These are phyloP conservation scores for Prionace glauca DNA, from an alignment of 2,797 vertebrate genomes.

Conservation along the genomic window DNA sequence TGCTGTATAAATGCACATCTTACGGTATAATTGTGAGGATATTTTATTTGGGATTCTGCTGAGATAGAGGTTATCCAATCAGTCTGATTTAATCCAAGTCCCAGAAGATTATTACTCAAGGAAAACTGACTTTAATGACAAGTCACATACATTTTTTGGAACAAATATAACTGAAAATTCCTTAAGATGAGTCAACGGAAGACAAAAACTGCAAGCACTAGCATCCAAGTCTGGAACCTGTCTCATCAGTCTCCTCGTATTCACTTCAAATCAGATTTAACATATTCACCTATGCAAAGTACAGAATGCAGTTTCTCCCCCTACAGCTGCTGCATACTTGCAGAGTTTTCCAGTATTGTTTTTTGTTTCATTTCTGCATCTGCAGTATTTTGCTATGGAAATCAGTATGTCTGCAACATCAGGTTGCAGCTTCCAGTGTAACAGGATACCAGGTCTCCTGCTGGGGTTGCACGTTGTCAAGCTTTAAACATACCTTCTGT, in stretches of 20 bases:
- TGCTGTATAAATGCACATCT: background rate
- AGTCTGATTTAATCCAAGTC: background rate
- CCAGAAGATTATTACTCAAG: background rate
- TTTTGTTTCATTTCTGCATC: too few relatives aligned
- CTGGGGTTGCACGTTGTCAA: background rate
- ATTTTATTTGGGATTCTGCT: background rate
- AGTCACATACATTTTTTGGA: background rate
- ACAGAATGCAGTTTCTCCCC: background rate
- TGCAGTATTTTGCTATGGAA: background rate
- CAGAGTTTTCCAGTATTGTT: too few relatives aligned
- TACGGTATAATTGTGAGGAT: background rate
- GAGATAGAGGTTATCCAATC: background rate
- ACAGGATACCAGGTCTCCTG: background rate
- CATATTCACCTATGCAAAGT: background rate
- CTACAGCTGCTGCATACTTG: too few relatives aligned
- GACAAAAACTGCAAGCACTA: background rate
- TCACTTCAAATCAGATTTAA: background rate
- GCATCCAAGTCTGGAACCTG: background rate
- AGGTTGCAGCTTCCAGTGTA: background rate
- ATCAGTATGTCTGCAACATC: background rate
- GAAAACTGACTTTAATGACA: background rate
- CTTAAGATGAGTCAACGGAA: background rate
- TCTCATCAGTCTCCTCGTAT: background rate
- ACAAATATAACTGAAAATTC: background rate
- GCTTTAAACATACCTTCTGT: background rate